Evolutionary conservation across 2,888 invertebrate species (phyloP).

Genomic region (Lamproptera curius): DNA sequence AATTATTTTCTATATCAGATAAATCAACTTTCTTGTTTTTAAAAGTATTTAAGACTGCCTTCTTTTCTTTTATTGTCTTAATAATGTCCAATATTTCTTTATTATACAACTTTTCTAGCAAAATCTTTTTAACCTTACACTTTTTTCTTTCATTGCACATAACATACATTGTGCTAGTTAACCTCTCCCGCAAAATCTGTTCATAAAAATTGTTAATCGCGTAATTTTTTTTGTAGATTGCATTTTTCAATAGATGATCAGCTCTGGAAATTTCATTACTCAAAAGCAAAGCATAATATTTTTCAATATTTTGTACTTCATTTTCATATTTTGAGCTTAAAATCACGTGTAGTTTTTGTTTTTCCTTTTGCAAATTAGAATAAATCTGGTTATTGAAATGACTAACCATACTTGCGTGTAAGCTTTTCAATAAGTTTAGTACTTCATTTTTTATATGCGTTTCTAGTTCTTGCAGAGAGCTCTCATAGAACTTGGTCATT

Average conservation of each 20-base stretch:
- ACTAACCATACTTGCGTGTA: slow-evolving; percentile 47
- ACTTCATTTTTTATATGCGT: slow-evolving; percentile 48
- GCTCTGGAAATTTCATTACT: slow-evolving; percentile 48
- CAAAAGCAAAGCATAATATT: slow-evolving; percentile 56
- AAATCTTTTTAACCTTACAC: slow-evolving; percentile 56
- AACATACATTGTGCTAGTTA: slow-evolving; percentile 62
- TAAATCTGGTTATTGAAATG: slow-evolving; percentile 53
- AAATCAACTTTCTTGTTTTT: slow-evolving; percentile 41
- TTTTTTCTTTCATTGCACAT: slow-evolving; percentile 66
- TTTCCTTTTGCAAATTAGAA: slow-evolving; percentile 48
- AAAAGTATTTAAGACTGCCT: slow-evolving; percentile 40
- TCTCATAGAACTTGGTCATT: slow-evolving; percentile 52
- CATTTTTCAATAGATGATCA: slow-evolving; percentile 43
- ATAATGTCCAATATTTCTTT: slow-evolving; percentile 46
- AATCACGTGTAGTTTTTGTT: slow-evolving; percentile 35
- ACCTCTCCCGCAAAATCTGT: slow-evolving; percentile 53
- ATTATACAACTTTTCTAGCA: slow-evolving; percentile 50
- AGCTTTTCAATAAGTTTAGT: slow-evolving; percentile 36
- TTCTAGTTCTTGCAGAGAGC: slow-evolving; percentile 56
- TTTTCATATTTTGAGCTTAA: slow-evolving; percentile 41
- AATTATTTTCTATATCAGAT: slow-evolving; percentile 49
- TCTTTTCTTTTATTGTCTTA: slow-evolving; percentile 46
- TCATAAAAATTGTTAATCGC: slow-evolving; percentile 52
- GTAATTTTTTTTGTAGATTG: slow-evolving; percentile 53
- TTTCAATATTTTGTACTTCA: slow-evolving; percentile 51